Percentiles rank a stretch among this genome's conserved stretches.
Evolutionary conservation across 2,888 invertebrate genomes (phyloP).

Genomic region (Diogma glabrata): DNA sequence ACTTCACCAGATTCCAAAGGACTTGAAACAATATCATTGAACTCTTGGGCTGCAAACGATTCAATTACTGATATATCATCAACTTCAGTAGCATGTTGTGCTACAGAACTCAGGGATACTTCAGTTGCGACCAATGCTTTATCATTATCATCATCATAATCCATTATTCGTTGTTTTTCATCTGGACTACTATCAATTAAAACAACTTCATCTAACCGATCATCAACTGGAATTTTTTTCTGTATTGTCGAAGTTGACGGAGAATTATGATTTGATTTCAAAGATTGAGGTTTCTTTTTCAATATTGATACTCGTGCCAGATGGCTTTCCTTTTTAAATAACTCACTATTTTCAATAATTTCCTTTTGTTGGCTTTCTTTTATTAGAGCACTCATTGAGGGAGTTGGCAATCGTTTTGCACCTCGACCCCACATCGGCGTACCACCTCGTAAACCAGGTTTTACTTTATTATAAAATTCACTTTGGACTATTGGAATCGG

Average conservation of each 20-base stretch:
- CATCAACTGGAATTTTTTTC: slow-evolving; percentile 27
- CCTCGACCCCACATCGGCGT: slow-evolving; percentile 49
- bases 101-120: slow-evolving; percentile 45
- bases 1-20: slow-evolving; percentile 43
- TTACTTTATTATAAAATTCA: background rate
- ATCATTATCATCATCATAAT: slow-evolving; percentile 47
- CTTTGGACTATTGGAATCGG: slow-evolving; percentile 39
- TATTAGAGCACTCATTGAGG: slow-evolving; percentile 14
- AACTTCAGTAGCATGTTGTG: slow-evolving; percentile 43
- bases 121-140: slow-evolving; percentile 45
- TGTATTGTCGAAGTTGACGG: slow-evolving; percentile 16
- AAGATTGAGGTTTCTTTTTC: slow-evolving; percentile 41
- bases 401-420: slow-evolving; percentile 33
- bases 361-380: slow-evolving; percentile 10
- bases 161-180: slow-evolving; percentile 40
- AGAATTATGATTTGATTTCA: slow-evolving; percentile 25
- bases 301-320: slow-evolving; percentile 46
- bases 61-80: slow-evolving; percentile 47
- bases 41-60: slow-evolving; percentile 39
- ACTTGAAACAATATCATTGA: slow-evolving; percentile 48
- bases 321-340: slow-evolving; percentile 33
- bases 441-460: slow-evolving; percentile 43
- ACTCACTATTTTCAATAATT: slow-evolving; percentile 16
- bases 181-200: slow-evolving; percentile 31
- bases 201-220: slow-evolving; percentile 26